These are phyloP conservation scores for Coluber constrictor DNA, from an alignment of 2,797 vertebrate species.

Conservation along the genomic window DNA sequence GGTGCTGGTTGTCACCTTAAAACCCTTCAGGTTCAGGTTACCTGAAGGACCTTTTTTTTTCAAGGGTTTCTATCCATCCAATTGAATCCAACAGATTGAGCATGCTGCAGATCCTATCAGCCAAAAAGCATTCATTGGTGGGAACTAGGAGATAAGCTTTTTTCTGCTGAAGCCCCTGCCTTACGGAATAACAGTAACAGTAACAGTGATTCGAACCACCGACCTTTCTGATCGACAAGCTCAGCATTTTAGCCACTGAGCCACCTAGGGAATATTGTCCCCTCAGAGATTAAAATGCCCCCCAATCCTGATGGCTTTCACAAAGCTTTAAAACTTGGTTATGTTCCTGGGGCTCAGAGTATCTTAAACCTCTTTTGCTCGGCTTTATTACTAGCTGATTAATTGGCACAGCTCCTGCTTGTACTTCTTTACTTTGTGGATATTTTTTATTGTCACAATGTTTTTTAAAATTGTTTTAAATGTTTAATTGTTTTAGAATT, in stretches of 20 bases:
- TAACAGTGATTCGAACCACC: too few relatives aligned
- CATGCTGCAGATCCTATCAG: too few relatives aligned
- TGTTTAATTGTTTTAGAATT: not conserved
- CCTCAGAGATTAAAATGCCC: not conserved
- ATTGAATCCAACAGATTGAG: too few relatives aligned
- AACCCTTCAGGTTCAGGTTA: not conserved
- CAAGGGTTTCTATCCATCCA: not conserved
- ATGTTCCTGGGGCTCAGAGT: not conserved
- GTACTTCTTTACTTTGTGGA: not conserved
- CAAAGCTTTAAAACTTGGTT: not conserved
- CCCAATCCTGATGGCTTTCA: not conserved
- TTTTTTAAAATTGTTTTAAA: not conserved
- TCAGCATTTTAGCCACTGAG: too few relatives aligned
- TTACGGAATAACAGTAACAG: too few relatives aligned
- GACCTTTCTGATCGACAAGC: too few relatives aligned
- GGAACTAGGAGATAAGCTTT: too few relatives aligned
- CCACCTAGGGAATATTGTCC: not conserved
- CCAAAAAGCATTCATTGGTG: too few relatives aligned
- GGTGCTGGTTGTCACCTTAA: not conserved
- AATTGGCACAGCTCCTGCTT: not conserved
- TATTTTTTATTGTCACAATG: not conserved
- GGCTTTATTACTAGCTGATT: not conserved
- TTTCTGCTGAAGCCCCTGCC: too few relatives aligned
- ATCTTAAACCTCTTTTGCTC: not conserved
- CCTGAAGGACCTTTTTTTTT: not conserved